A percentile compares a stretch with the other conserved stretches of the same genome.
Conservation (phyloP, 1,140 invertebrate genomes). For the Archegozetes longisetosus region DNA sequence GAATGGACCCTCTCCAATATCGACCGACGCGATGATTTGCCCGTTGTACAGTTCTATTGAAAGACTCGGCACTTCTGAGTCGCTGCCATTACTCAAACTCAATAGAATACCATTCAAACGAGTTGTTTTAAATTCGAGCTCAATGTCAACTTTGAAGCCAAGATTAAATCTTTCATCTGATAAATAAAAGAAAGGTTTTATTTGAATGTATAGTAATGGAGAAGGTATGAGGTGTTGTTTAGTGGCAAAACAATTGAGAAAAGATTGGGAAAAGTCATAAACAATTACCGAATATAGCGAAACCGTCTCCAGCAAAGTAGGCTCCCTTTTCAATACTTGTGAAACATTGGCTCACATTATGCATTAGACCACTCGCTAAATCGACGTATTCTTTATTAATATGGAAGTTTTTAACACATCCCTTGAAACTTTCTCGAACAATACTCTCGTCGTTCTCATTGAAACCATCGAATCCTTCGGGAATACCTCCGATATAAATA, state of each 20-base stretch:
- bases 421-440: constrained; percentile 51
- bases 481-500: constrained; percentile 54
- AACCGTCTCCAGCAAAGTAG: constrained; percentile 66
- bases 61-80: constrained; percentile 42
- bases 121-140: constrained; percentile 65
- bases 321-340: constrained; percentile 63
- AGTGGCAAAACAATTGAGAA: no score
- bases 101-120: constrained; percentile 61
- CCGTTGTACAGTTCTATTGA: constrained; percentile 57
- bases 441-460: constrained; percentile 1
- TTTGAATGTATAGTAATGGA: no score
- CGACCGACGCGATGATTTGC: constrained; percentile 49
- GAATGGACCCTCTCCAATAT: constrained; percentile 44
- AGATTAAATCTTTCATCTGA: constrained; percentile 51
- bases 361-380: constrained; percentile 42
- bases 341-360: constrained; percentile 70
- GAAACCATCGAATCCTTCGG: constrained; percentile 15
- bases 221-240: no score
- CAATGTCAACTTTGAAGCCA: constrained; percentile 47
- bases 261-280: no score
- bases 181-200: no score
- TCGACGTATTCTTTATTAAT: constrained; percentile 57
- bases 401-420: constrained; percentile 56
- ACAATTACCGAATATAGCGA: no score
- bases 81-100: constrained; percentile 42